Evolutionary conservation across 2,113 vertebrate species (phyloP).

Genomic region (Vidua chalybeata): DNA sequence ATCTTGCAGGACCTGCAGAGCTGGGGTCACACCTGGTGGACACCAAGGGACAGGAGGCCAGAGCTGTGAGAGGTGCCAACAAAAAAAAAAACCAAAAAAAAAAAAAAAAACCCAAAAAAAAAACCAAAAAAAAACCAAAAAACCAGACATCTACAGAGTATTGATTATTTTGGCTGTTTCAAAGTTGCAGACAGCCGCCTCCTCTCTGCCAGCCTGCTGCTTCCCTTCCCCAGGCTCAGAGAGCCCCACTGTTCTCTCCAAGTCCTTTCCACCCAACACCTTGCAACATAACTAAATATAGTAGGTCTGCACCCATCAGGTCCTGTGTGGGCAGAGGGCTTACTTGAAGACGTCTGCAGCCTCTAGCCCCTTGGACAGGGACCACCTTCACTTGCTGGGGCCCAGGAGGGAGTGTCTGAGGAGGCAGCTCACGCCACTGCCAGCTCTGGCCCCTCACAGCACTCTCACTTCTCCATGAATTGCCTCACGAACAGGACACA

Average conservation of each 20-base stretch:
- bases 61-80: neutral
- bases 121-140: too few relatives aligned
- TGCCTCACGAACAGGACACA: neutral
- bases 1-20: accelerated
- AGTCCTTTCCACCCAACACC: neutral
- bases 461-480: accelerated
- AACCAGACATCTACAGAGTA: neutral
- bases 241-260: accelerated
- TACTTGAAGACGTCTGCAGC: neutral
- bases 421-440: neutral
- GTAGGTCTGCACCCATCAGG: neutral
- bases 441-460: neutral
- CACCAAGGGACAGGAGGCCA: neutral
- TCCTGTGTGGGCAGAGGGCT: neutral
- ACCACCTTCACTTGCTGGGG: neutral
- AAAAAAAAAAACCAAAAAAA: too few relatives aligned
- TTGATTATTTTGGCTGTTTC: neutral
- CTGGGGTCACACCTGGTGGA: neutral
- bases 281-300: accelerated
- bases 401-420: neutral
- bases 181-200: neutral
- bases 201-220: neutral
- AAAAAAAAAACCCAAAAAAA: too few relatives aligned
- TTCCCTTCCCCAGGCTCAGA: accelerated
- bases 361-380: neutral